A percentile compares a stretch with the other conserved stretches of the same genome.
Conservation (phyloP, 2,113 vertebrate genomes). For the Mellivora capensis region DNA sequence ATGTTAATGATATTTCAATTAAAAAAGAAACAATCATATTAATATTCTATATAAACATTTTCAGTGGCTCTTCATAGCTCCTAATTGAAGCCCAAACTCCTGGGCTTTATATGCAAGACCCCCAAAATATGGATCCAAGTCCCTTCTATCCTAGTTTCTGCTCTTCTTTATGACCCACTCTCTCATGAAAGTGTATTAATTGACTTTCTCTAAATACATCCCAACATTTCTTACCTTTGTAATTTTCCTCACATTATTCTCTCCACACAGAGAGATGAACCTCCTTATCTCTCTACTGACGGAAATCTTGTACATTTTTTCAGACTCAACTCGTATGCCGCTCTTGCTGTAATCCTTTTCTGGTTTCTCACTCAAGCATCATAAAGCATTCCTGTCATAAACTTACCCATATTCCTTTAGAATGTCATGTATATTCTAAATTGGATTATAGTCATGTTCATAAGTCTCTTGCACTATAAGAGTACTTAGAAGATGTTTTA, state of each 20-base stretch:
- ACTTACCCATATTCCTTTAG: background rate
- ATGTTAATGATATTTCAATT: background rate
- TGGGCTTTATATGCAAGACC: background rate
- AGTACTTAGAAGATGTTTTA: background rate
- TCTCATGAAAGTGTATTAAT: background rate
- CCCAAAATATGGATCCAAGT: background rate
- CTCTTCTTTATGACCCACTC: background rate
- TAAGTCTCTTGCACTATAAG: background rate
- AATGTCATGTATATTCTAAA: background rate
- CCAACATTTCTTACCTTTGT: background rate
- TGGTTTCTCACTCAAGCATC: background rate
- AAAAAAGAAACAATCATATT: background rate
- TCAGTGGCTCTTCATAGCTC: background rate
- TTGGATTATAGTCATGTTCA: background rate
- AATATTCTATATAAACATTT: background rate
- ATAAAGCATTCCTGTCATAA: background rate
- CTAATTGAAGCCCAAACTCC: background rate
- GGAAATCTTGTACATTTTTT: background rate
- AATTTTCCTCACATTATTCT: background rate
- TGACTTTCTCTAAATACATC: background rate
- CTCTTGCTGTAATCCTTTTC: background rate
- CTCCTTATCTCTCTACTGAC: background rate
- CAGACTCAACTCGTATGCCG: background rate
- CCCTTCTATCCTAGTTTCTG: background rate
- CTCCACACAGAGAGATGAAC: background rate